Evolutionary conservation across 2,888 invertebrate species (phyloP), one percentile per base, ranked within the genome.

Genomic region (Panopea generosa): DNA sequence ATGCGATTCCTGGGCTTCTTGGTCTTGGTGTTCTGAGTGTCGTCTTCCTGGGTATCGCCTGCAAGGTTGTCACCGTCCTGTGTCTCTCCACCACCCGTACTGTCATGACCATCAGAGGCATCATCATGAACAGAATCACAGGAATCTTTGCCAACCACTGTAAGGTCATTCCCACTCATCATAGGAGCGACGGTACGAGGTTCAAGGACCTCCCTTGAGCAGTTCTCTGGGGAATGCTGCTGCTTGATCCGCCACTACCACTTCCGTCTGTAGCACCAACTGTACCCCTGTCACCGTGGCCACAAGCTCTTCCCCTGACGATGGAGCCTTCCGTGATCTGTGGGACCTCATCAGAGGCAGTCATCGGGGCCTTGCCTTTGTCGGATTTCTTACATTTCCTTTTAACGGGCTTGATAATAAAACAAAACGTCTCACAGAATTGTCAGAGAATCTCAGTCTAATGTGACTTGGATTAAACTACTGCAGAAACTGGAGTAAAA

Each of bases 221-320:
- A 47, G 47, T 18, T 47, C 47, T 47, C 47, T 47, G 47, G 47
- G n/a, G 47, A 20, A 47, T 18, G 47, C 18, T 3, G 20, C n/a
- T 47, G 20, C 47, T 47, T 18, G 50, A 50, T 50, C 50, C 50
- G 50, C 50, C 50, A 50, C 50, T 50, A 22, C 50, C 50, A 22
- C 50, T 50, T 50, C 50, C 50, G 4, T 50, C 50, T 50, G 50
- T 50, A 50, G 22, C 50, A 50, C 50, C 50, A 50, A 50, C 50
- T 50, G 50, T 50, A 50, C 50, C 50, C 50, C 50, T 50, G 50
- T 18, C 50, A 50, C 50, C 50, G 24, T 50, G 50, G 33, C 50
- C 50, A 50, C 50, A 50, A 50, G 50, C 50, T 50, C 50, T 50
- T 50, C 50, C 50, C 50, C 50, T 50, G 50, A 50, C 50, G 50